Base-by-base conservation (phyloP, 2,888 invertebrate genomes). In the Morpho achilles region DNA sequence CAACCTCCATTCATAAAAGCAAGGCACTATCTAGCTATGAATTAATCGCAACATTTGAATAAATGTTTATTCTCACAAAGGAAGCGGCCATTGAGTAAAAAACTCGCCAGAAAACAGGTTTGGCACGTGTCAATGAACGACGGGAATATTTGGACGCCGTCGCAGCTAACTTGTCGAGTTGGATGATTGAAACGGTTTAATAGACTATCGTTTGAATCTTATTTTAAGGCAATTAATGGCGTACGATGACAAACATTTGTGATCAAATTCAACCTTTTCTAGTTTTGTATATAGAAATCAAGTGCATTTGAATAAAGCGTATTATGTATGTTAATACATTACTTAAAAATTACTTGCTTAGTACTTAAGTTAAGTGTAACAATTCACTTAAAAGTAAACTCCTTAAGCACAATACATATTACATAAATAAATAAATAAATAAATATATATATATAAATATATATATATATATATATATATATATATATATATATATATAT, bases 1-100 rank as follows among this genome's bases (percentile, higher is more conserved):
- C 70, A 67, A 66, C 75, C 78, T 85, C 87, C 89, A 90, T 90
- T 90, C 89, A 90, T 90, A 89, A 90, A 87, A 85, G 75, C 84
- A 78, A 80, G 80, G 80, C 77, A 86, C 86, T 85, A 88, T 84
- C 85, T 80, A 86, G 82, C 88, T 79, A 88, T 89, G 90, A 89
- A 90, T 90, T 90, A 89, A 90, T 90, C 87, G 90, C 90, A 87
- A 89, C 88, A 87, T 90, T 89, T 87, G 87, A 90, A 89, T 89
- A 87, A 86, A 87, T 50, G 47, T 88, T 87, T 86, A 87, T 86
- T 81, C 86, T 84, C 71, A 87, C 87, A 87, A 87, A 88, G 86
- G 89, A 88, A 88, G 86, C 87, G 82, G 80, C 87, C 89, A 88
- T 89, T 89, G 78, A 88, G 82, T 84, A 88, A 87, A 88, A 88